Conservation (phyloP, 2,113 vertebrate species). For the Cephalopterus ornatus region DNA sequence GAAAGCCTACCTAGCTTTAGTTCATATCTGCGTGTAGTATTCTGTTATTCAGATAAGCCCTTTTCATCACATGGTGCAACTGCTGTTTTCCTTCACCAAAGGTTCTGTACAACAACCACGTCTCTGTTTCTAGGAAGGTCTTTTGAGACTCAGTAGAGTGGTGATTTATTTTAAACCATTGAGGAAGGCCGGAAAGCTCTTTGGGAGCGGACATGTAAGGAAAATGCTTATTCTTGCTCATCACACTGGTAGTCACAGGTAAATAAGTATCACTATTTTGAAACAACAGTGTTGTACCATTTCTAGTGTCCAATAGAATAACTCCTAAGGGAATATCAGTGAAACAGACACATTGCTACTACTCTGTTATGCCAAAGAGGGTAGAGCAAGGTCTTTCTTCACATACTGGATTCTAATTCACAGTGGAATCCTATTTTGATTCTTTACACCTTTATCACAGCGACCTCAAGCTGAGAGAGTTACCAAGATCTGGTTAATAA, state of each 20-base stretch:
- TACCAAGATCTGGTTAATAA: neutral
- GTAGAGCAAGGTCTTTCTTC: neutral
- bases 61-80: neutral
- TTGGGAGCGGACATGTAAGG: neutral
- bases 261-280: neutral
- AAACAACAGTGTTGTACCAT: neutral
- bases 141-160: neutral
- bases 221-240: neutral
- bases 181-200: neutral
- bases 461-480: neutral
- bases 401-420: neutral
- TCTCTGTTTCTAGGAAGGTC: neutral
- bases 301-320: neutral
- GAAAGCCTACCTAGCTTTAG: neutral
- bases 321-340: neutral
- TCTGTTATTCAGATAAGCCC: neutral
- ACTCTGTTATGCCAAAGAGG: neutral
- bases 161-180: neutral
- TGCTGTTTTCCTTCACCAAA: neutral
- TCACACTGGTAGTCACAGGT: neutral
- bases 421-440: neutral
- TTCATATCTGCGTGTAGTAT: neutral
- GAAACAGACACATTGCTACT: neutral
- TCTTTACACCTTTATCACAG: neutral
- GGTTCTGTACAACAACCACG: accelerated